These are phyloP conservation scores for Melinaea menophilus DNA, from an alignment of 2,888 invertebrate species.

Conservation along the genomic window DNA sequence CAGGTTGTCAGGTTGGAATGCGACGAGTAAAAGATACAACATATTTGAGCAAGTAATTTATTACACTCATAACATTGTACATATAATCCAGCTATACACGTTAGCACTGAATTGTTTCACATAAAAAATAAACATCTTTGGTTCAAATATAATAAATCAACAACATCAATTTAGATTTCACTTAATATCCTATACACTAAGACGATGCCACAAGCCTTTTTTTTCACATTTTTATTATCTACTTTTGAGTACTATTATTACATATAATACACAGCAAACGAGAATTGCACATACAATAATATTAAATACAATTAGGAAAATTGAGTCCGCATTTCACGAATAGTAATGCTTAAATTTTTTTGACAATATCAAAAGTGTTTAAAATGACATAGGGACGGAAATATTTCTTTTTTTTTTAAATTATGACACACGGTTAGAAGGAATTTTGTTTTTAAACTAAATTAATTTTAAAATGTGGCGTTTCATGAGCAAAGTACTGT, in stretches of 20 bases:
- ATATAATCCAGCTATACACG: constrained; percentile 64
- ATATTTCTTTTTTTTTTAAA: constrained; percentile 45
- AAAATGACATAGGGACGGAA: constrained; percentile 75
- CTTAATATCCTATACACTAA: constrained; percentile 44
- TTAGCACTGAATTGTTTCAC: constrained; percentile 62
- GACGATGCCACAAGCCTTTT: constrained; percentile 64
- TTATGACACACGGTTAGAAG: background rate
- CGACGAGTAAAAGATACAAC: constrained; percentile 1
- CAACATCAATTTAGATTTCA: constrained; percentile 58
- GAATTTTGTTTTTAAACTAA: background rate
- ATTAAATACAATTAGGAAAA: constrained; percentile 5
- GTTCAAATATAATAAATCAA: constrained; percentile 64
- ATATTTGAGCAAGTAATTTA: constrained; percentile 70
- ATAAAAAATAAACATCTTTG: constrained; percentile 75
- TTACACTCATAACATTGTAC: constrained; percentile 69
- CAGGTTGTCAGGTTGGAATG: background rate
- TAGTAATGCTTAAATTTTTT: constrained; percentile 4
- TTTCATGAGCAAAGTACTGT: constrained; percentile 9
- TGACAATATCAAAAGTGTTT: constrained; percentile 55
- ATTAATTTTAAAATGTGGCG: constrained; percentile 6
- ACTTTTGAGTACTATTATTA: constrained; percentile 46
- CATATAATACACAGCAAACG: constrained; percentile 30
- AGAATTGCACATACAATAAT: constrained; percentile 5
- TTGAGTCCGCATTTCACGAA: constrained; percentile 6
- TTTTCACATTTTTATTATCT: constrained; percentile 52